Conservation (phyloP, 2,797 vertebrate genomes). For the Champsocephalus esox region DNA sequence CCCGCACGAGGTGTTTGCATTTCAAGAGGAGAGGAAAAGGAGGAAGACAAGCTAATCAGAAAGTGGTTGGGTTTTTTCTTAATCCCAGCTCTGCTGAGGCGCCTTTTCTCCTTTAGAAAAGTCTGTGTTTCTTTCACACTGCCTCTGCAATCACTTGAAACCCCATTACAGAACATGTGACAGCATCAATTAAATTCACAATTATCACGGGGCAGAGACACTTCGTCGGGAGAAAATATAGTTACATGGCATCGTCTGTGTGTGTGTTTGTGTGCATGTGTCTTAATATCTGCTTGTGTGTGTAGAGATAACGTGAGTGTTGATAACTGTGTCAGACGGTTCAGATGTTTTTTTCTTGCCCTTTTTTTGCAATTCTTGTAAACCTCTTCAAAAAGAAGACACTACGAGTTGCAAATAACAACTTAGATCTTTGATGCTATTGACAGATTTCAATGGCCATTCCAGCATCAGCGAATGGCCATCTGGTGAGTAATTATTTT, state of each 20-base stretch:
- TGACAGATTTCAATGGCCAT: constrained; percentile 27
- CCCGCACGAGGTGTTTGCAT: constrained; percentile 65
- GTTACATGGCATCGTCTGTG: constrained; percentile 47
- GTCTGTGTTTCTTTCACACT: constrained; percentile 67
- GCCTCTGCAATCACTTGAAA: constrained; percentile 79
- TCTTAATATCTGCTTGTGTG: background rate
- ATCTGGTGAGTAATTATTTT: constrained; percentile 23
- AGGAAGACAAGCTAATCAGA: constrained; percentile 73
- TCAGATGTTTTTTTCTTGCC: constrained; percentile 16
- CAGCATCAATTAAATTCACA: constrained; percentile 84
- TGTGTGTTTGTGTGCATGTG: background rate
- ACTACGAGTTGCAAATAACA: constrained; percentile 29
- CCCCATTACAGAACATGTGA: constrained; percentile 79
- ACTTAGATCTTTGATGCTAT: constrained; percentile 26
- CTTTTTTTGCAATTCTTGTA: constrained; percentile 45
- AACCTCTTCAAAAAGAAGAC: constrained; percentile 43
- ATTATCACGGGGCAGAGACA: constrained; percentile 76
- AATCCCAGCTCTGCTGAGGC: constrained; percentile 77
- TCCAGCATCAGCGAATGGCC: constrained; percentile 16
- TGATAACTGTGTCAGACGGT: constrained; percentile 52
- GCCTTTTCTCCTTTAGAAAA: constrained; percentile 71
- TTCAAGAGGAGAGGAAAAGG: constrained; percentile 57
- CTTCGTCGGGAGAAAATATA: constrained; percentile 69
- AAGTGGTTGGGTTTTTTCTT: constrained; percentile 47
- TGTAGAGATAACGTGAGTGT: constrained; percentile 17